Conservation (phyloP, 2,797 vertebrate genomes). For the Halcyon chelicuti region DNA sequence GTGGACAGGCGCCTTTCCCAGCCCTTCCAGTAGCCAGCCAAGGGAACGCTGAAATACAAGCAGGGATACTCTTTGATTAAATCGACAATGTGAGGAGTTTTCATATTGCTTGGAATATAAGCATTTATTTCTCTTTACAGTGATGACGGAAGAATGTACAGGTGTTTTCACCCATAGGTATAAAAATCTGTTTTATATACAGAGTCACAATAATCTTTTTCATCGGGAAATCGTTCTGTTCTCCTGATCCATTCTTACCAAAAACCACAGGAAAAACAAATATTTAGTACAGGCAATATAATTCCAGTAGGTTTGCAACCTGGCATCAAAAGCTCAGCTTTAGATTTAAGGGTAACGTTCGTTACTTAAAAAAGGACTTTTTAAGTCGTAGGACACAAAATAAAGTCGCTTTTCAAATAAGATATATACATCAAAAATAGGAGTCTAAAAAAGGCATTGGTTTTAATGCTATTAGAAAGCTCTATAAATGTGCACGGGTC, state of each 20-base stretch:
- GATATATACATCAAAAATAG: constrained; percentile 84
- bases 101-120: constrained; percentile 77
- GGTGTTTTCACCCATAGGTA: constrained; percentile 80
- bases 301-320: constrained; percentile 80
- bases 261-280: constrained; percentile 64
- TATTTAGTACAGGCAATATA: constrained; percentile 75
- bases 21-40: neutral
- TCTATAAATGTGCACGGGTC: constrained; percentile 77
- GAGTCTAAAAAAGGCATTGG: constrained; percentile 80
- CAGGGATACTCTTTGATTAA: neutral
- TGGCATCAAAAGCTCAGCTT: constrained; percentile 77
- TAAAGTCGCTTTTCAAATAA: constrained; percentile 79
- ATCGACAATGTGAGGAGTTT: neutral
- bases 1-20: neutral
- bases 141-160: constrained; percentile 82
- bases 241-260: constrained; percentile 66
- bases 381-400: constrained; percentile 78
- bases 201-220: constrained; percentile 73
- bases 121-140: constrained; percentile 86
- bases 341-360: constrained; percentile 57
- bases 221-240: constrained; percentile 62
- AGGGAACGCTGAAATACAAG: neutral
- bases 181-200: constrained; percentile 87
- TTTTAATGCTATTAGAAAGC: constrained; percentile 80
- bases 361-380: constrained; percentile 76